Base-by-base conservation (phyloP, 2,113 vertebrate species). In the Seriola dumerili region DNA sequence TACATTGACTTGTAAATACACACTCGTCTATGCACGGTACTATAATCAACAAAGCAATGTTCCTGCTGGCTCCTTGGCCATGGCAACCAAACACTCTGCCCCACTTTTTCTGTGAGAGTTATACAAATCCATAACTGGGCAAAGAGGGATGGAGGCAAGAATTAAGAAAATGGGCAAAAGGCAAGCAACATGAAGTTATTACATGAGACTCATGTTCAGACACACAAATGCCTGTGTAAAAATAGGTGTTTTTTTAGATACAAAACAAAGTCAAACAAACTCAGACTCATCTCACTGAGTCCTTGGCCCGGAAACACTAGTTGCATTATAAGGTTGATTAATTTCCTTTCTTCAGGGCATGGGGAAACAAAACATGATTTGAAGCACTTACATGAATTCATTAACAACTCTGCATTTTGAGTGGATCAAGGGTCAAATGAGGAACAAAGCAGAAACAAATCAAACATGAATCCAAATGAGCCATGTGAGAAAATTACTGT, bases 391-490 rank as follows among this genome's bases (percentile, higher is more conserved):
- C 55, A 70, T 63, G 68, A 50, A 87, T 76, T 67, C 52, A 63
- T n/a, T 52, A 63, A 88, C 61, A 84, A 77, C 32, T 66, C 59
- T 29, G 70, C 72, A 42, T 8, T 81, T 71, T 73, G 72, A 85
- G 48, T 61, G 68, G 81, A 83, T 64, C 11, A 44, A 54, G 72
- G 85, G 86, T 91, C 85, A 92, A 85, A 87, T 10, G 42, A 52
- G 65, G 76, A 86, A 83, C 84, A 86, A 84, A 88, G 76, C 71
- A 55, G 57, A 76, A 89, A 80, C 78, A 86, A 87, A 91, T 89
- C 79, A 84, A 80, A 82, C 80, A 87, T 80, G 85, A 90, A 91
- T 87, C 75, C 80, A 87, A 91, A 89, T 84, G 71, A 89, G 75
- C 79, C 83, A 23, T 89, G 78, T 80, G 78, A 65, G 80, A 71